Percentiles rank a stretch among this genome's conserved stretches.
These are phyloP conservation scores for Ramphastos sulfuratus DNA, from an alignment of 2,113 vertebrate genomes.

Conservation along the genomic window DNA sequence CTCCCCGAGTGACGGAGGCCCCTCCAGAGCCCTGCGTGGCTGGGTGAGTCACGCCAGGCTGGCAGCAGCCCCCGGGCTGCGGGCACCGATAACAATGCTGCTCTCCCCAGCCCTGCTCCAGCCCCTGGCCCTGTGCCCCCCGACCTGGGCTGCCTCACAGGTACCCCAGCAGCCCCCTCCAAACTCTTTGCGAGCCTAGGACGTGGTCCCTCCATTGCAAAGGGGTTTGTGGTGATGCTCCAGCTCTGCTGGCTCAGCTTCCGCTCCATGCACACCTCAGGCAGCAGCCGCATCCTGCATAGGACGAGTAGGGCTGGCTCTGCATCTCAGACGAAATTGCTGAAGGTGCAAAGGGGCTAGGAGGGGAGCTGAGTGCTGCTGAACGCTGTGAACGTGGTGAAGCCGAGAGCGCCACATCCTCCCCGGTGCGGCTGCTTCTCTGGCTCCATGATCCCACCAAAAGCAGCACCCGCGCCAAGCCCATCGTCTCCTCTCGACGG, in stretches of 20 bases:
- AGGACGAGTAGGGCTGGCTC: background rate
- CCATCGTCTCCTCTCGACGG: fast-evolving
- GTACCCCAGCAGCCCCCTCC: background rate
- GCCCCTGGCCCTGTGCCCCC: fast-evolving
- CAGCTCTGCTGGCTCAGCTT: background rate
- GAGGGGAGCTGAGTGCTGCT: background rate
- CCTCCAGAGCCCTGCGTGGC: background rate
- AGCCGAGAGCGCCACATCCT: fast-evolving
- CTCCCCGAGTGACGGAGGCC: background rate
- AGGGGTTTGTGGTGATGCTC: background rate
- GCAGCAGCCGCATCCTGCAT: background rate
- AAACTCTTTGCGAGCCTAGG: background rate
- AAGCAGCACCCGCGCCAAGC: background rate
- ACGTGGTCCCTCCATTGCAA: fast-evolving
- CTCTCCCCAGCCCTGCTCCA: background rate
- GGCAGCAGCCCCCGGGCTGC: background rate
- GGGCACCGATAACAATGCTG: background rate
- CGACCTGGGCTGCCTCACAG: background rate
- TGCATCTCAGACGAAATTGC: background rate
- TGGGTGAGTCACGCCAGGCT: background rate
- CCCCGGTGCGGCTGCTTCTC: background rate
- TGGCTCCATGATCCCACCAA: fast-evolving
- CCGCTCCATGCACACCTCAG: fast-evolving
- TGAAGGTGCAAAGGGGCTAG: background rate
- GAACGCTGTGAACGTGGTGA: background rate